These are phyloP conservation scores for Phoeniculus purpureus DNA, from an alignment of 2,797 vertebrate genomes.

Conservation along the genomic window DNA sequence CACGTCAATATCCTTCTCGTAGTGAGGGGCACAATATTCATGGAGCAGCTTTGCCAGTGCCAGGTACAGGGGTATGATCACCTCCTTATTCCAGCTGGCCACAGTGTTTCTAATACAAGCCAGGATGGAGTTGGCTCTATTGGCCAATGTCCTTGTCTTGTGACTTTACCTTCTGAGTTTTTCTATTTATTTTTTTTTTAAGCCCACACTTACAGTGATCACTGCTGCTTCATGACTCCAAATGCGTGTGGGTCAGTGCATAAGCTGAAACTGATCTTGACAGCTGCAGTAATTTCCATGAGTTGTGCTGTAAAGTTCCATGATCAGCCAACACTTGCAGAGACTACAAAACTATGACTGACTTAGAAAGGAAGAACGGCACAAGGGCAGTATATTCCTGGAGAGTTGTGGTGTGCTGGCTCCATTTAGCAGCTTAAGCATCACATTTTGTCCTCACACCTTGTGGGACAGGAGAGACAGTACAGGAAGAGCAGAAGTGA, in stretches of 20 bases:
- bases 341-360: neutral
- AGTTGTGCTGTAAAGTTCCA: neutral
- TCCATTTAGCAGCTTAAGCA: neutral
- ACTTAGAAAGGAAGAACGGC: neutral
- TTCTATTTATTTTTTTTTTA: neutral
- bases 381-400: neutral
- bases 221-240: neutral
- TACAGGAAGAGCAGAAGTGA: neutral
- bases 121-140: too few relatives aligned
- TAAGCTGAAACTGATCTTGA: neutral
- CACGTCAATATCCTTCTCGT: too few relatives aligned
- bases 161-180: neutral
- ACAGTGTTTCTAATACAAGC: too few relatives aligned
- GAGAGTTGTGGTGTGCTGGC: neutral
- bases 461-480: neutral
- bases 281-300: neutral
- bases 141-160: neutral
- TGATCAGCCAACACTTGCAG: neutral
- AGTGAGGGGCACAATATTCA: too few relatives aligned
- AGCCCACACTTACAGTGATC: neutral
- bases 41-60: too few relatives aligned
- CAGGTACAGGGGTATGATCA: too few relatives aligned
- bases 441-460: accelerated
- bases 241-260: neutral
- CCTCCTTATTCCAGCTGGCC: too few relatives aligned